These are phyloP conservation scores for Netelia melanura DNA, from an alignment of 2,888 invertebrate species.

Conservation along the genomic window DNA sequence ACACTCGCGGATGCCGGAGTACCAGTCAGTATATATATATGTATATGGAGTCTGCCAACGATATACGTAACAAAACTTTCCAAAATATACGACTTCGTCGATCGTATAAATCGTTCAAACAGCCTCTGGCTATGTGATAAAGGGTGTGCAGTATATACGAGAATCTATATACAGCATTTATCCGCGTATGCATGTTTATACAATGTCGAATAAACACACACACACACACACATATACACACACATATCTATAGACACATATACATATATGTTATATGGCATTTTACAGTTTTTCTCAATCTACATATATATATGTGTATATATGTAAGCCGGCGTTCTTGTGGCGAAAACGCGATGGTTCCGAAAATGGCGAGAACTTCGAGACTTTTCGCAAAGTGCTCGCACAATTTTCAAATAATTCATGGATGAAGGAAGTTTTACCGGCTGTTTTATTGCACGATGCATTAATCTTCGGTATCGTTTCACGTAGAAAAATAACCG, in stretches of 20 bases:
- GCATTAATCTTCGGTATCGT: not conserved
- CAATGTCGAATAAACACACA: not conserved
- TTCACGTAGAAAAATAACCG: not conserved
- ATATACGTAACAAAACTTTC: constrained; percentile 65
- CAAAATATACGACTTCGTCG: constrained; percentile 68
- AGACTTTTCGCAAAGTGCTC: constrained; percentile 6
- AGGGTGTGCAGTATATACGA: constrained; percentile 27
- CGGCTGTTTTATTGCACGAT: constrained; percentile 22
- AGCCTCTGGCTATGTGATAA: constrained; percentile 63
- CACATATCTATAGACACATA: not conserved
- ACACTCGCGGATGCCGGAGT: constrained; percentile 40
- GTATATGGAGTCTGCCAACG: constrained; percentile 22
- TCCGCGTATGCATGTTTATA: not conserved
- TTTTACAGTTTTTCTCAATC: not conserved
- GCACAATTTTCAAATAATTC: constrained; percentile 62
- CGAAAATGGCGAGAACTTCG: constrained; percentile 11
- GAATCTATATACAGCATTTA: constrained; percentile 4
- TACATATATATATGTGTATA: not conserved
- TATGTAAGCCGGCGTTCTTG: constrained; percentile 24
- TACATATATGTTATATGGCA: not conserved
- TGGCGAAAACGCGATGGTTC: constrained; percentile 30
- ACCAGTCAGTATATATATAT: constrained; percentile 29
- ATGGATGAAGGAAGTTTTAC: constrained; percentile 38
- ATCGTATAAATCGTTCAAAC: constrained; percentile 71
- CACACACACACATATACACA: not conserved